A percentile compares a stretch with the other conserved stretches of the same genome.
These are phyloP conservation scores for Gobio occitaniae DNA, from an alignment of 2,797 vertebrate species.

Conservation along the genomic window DNA sequence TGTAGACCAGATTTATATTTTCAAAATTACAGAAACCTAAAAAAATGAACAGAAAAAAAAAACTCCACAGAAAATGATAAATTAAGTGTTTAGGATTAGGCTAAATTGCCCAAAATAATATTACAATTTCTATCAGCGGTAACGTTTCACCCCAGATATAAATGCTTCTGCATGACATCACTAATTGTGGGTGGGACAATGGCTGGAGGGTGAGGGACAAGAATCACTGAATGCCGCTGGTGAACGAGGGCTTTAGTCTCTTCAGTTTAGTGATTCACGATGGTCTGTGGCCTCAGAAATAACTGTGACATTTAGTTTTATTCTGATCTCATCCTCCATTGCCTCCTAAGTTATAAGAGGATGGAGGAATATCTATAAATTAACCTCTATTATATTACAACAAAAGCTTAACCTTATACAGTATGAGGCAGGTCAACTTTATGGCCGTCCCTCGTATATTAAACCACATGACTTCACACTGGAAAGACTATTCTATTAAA, in stretches of 20 bases:
- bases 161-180: slow-evolving; percentile 10
- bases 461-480: slow-evolving; percentile 23
- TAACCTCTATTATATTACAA: slow-evolving; percentile 40
- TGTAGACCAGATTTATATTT: not conserved
- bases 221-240: not conserved
- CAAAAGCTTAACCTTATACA: slow-evolving; percentile 18
- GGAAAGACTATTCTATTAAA: slow-evolving; percentile 23
- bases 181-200: not conserved
- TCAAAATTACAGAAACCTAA: not conserved
- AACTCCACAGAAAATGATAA: not conserved
- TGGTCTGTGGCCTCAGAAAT: slow-evolving; percentile 32
- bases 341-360: slow-evolving; percentile 36
- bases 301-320: slow-evolving; percentile 47
- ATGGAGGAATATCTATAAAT: slow-evolving; percentile 39
- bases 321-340: slow-evolving; percentile 38
- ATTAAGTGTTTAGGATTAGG: not conserved
- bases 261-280: slow-evolving; percentile 41
- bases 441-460: slow-evolving; percentile 6
- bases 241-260: slow-evolving; percentile 2
- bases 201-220: not conserved
- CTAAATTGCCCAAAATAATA: not conserved
- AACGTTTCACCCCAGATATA: not conserved
- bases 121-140: not conserved
- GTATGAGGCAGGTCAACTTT: slow-evolving; percentile 32
- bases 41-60: not conserved